Percentiles rank a stretch among this genome's conserved stretches.
Conservation (phyloP, 2,797 vertebrate genomes). For the Urosaurus nigricauda region DNA sequence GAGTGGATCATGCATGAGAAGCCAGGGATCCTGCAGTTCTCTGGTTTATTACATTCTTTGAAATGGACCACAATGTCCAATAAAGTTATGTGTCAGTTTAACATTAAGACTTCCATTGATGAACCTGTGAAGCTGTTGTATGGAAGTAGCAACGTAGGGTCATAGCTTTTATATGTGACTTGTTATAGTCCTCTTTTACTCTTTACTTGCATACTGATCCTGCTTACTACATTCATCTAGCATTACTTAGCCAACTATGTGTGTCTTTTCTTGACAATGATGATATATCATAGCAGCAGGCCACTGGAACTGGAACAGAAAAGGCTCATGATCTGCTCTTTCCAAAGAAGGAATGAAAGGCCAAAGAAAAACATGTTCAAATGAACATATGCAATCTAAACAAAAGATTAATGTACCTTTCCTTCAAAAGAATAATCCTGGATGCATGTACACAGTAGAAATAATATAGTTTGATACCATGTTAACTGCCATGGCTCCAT, state of each 20-base stretch:
- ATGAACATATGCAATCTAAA: not conserved
- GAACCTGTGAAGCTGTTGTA: not conserved
- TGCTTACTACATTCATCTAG: not conserved
- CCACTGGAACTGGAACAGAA: not conserved
- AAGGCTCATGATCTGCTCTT: not conserved
- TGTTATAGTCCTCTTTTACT: not conserved
- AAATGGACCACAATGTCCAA: not conserved
- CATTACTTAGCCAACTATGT: not conserved
- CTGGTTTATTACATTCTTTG: not conserved
- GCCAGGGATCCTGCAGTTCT: not conserved
- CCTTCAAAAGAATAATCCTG: not conserved
- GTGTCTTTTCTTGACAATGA: not conserved
- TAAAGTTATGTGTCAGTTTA: not conserved
- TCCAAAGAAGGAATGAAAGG: not conserved
- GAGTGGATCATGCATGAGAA: no score
- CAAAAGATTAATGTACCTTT: not conserved
- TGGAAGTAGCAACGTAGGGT: no score
- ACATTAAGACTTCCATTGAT: not conserved
- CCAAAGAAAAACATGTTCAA: not conserved
- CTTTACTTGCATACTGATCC: not conserved
- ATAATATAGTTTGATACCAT: no score
- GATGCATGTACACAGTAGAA: no score
- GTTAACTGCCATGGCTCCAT: no score
- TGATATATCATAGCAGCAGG: not conserved
- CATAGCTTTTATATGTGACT: not conserved